A percentile compares a stretch with the other conserved stretches of the same genome.
These are phyloP conservation scores for Lutjanus argentimaculatus DNA, from an alignment of 2,797 vertebrate species.

Conservation along the genomic window DNA sequence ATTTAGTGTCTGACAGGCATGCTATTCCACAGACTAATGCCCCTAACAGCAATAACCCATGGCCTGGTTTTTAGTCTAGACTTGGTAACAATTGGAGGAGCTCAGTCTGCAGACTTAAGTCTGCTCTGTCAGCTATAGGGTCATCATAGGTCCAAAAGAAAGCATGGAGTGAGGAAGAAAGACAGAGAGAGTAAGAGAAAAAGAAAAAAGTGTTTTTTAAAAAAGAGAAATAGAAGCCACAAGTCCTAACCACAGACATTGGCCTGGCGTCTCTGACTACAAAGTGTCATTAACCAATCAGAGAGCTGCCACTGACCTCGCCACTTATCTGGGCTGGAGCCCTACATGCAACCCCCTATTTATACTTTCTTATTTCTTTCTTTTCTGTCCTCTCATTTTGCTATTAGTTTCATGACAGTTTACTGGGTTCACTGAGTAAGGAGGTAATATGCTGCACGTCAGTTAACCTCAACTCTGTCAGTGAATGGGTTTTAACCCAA, in stretches of 20 bases:
- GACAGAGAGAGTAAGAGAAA: conserved; percentile 29
- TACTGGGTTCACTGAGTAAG: conserved; percentile 13
- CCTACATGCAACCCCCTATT: conserved; percentile 36
- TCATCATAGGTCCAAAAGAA: conserved; percentile 19
- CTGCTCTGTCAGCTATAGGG: conserved; percentile 35
- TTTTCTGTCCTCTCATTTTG: conserved; percentile 2
- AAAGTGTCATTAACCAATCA: conserved; percentile 64
- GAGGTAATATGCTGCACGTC: not conserved
- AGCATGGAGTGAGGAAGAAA: conserved; percentile 6
- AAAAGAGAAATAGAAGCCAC: conserved; percentile 40
- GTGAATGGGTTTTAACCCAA: conserved; percentile 1
- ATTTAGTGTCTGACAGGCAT: not conserved
- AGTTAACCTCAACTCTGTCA: conserved; percentile 2
- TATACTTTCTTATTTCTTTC: conserved; percentile 19
- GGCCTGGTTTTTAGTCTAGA: conserved; percentile 30
- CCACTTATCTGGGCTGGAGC: conserved; percentile 52
- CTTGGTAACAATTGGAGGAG: conserved; percentile 31
- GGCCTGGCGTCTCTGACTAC: conserved; percentile 56
- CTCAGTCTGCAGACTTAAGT: conserved; percentile 37
- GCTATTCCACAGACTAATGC: conserved; percentile 3
- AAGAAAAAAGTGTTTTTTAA: not conserved
- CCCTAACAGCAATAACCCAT: not conserved
- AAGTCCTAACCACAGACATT: conserved; percentile 54
- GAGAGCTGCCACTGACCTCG: conserved; percentile 53
- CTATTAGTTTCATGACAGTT: conserved; percentile 11